phyloP scores from a whole-genome alignment of 2,113 vertebrate genomes.

The Phainopepla nitens region DNA sequence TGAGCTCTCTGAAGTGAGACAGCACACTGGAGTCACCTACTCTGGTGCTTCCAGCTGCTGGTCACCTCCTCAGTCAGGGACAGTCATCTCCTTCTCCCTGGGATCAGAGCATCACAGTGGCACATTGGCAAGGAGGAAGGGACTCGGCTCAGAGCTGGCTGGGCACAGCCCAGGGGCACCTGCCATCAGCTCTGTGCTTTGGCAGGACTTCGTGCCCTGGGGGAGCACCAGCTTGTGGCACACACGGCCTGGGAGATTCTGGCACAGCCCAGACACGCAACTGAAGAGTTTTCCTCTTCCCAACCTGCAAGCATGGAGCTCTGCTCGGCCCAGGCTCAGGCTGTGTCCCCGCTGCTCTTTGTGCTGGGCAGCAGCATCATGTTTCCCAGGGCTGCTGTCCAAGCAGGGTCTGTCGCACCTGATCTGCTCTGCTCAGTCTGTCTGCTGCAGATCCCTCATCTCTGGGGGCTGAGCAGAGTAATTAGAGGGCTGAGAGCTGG shows the following conservation, averaged over 20 bases:
- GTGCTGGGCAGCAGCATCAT: neutral
- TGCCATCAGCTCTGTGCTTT: accelerated
- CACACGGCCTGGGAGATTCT: accelerated
- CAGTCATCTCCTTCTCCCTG: neutral
- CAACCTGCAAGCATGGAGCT: neutral
- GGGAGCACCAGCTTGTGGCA: neutral
- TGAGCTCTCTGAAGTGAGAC: neutral
- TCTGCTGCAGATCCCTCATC: neutral
- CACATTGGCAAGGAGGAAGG: neutral
- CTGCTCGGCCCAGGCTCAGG: neutral
- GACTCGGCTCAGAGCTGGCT: neutral
- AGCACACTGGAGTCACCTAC: neutral
- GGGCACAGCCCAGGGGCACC: neutral
- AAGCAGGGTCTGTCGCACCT: neutral
- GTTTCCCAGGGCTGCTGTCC: neutral
- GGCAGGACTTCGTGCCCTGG: neutral
- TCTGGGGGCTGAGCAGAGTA: constrained; percentile 9
- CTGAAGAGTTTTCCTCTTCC: neutral
- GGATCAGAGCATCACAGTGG: accelerated
- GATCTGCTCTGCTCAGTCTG: neutral
- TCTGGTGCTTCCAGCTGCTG: neutral
- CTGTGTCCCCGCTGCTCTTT: neutral
- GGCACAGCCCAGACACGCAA: neutral
- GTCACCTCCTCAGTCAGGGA: neutral
- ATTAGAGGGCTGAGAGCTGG: constrained; percentile 42